These are phyloP conservation scores for Leptinotarsa juncta DNA, from an alignment of 2,888 invertebrate species.

Conservation along the genomic window DNA sequence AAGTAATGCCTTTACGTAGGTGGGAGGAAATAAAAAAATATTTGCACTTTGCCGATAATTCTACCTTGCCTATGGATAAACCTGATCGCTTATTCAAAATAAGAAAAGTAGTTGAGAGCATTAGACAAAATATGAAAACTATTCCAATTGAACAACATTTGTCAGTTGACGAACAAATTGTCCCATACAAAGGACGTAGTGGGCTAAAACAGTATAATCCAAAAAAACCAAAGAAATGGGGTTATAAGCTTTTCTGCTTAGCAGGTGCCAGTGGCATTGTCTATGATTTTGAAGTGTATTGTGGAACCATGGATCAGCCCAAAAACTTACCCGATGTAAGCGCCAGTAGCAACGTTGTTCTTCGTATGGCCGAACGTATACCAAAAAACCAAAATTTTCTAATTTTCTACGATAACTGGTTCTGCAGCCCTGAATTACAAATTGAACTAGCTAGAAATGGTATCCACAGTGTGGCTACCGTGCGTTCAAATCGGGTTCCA, in stretches of 20 bases:
- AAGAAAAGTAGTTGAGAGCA: slow-evolving; percentile 9
- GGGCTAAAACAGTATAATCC: slow-evolving; percentile 53
- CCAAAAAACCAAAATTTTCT: slow-evolving; percentile 53
- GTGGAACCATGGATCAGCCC: slow-evolving; percentile 26
- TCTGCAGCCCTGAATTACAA: slow-evolving; percentile 51
- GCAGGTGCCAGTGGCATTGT: slow-evolving; percentile 43
- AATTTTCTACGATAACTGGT: slow-evolving; percentile 59
- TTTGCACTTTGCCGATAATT: slow-evolving; percentile 1
- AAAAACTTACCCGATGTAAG: slow-evolving; percentile 53
- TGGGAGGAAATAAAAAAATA: slow-evolving; percentile 1
- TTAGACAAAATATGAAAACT: slow-evolving; percentile 7
- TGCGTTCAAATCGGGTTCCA: slow-evolving; percentile 53
- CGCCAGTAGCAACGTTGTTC: slow-evolving; percentile 55
- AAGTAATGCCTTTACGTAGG: slow-evolving; percentile 1
- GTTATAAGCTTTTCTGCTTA: slow-evolving; percentile 50
- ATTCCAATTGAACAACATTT: slow-evolving; percentile 7
- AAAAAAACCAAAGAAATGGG: slow-evolving; percentile 57
- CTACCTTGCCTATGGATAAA: slow-evolving; percentile 1
- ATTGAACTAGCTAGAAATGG: slow-evolving; percentile 51
- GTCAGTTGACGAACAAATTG: slow-evolving; percentile 9
- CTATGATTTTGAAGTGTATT: slow-evolving; percentile 50
- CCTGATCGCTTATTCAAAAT: slow-evolving; percentile 9
- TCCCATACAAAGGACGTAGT: slow-evolving; percentile 3
- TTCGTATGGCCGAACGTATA: slow-evolving; percentile 55
- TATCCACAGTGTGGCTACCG: slow-evolving; percentile 55